These are phyloP conservation scores for Tragulus kanchil DNA, from an alignment of 2,113 vertebrate species.

Conservation along the genomic window DNA sequence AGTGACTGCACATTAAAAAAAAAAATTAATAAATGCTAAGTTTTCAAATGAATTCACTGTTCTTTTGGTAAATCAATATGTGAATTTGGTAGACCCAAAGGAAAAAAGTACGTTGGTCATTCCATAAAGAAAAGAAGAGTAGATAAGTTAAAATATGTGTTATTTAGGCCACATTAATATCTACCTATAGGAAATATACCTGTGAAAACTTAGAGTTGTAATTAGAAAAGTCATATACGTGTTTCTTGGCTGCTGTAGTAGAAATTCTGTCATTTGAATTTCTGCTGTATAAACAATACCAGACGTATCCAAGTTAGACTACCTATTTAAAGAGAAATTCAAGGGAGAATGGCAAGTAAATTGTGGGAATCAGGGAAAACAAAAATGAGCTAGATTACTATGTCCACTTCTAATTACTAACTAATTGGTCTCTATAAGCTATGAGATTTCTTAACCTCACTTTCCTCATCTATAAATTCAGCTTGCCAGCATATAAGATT, in stretches of 20 bases:
- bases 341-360: background rate
- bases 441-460: background rate
- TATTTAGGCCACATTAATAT: background rate
- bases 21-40: constrained; percentile 40
- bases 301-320: background rate
- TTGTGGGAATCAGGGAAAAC: background rate
- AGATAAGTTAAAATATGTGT: constrained; percentile 23
- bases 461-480: constrained; percentile 12
- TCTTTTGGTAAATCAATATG: background rate
- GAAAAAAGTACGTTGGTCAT: background rate
- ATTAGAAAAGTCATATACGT: constrained; percentile 3
- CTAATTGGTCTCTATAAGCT: background rate
- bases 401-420: background rate
- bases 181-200: constrained; percentile 32
- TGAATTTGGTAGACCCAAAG: background rate
- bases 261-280: background rate
- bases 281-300: background rate
- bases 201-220: constrained; percentile 35
- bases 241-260: background rate
- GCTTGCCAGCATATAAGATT: background rate
- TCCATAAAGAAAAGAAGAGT: background rate
- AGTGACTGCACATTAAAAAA: background rate
- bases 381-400: background rate
- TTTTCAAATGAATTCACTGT: constrained; percentile 65
- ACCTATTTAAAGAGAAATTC: background rate